A percentile compares a stretch with the other conserved stretches of the same genome.
phyloP scores from a whole-genome alignment of 2,888 invertebrate species.

The Troides oblongomaculatus region DNA sequence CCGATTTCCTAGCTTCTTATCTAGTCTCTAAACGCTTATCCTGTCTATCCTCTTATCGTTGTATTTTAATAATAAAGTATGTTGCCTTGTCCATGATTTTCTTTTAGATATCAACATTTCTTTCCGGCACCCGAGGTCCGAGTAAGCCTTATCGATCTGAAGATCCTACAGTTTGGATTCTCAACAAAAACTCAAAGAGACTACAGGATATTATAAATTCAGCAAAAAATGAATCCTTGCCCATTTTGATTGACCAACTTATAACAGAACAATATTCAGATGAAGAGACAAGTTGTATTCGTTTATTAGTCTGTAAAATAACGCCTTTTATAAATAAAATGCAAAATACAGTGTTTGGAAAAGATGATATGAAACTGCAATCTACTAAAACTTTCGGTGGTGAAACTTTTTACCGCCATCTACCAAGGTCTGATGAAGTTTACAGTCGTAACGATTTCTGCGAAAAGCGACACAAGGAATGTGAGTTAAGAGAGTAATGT shows the following conservation, averaged over 20 bases:
- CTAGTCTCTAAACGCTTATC: too few relatives aligned
- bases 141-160: conserved; percentile 50
- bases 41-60: too few relatives aligned
- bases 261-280: conserved; percentile 76
- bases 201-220: conserved; percentile 79
- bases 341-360: conserved; percentile 83
- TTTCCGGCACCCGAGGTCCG: conserved; percentile 58
- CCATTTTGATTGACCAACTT: conserved; percentile 81
- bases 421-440: conserved; percentile 82
- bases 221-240: conserved; percentile 82
- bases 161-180: conserved; percentile 77
- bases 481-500: conserved; percentile 62
- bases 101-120: conserved; percentile 82
- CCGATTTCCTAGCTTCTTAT: too few relatives aligned
- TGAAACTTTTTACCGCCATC: conserved; percentile 79
- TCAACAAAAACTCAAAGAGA: conserved; percentile 80
- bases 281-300: conserved; percentile 84
- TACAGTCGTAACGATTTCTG: conserved; percentile 81
- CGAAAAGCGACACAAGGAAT: conserved; percentile 79
- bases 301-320: conserved; percentile 87
- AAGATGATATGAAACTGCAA: conserved; percentile 49
- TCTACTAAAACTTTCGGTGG: conserved; percentile 49
- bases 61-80: not conserved
- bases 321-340: conserved; percentile 88
- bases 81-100: not conserved